Conservation (phyloP, 2,888 invertebrate genomes). For the Heliconius aoede region DNA sequence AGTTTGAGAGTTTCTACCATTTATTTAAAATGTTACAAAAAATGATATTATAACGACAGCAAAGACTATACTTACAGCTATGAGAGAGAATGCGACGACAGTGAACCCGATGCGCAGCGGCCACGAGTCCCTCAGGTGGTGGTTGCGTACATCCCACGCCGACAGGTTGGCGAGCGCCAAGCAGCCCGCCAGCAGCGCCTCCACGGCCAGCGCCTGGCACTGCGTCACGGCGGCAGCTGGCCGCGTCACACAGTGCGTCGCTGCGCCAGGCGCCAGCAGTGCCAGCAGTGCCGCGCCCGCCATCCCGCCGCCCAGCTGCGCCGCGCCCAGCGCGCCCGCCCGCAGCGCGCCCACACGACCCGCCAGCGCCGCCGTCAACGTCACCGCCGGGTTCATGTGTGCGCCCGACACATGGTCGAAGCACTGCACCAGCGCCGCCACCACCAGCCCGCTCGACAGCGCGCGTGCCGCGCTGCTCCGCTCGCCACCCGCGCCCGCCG, state of each 20-base stretch:
- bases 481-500: constrained; percentile 77
- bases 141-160: constrained; percentile 88
- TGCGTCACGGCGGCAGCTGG: constrained; percentile 47
- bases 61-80: background rate
- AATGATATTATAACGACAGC: too few species aligned
- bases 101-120: constrained; percentile 87
- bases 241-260: constrained; percentile 49
- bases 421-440: constrained; percentile 87
- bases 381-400: constrained; percentile 90
- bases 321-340: constrained; percentile 79
- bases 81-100: constrained; percentile 70
- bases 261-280: constrained; percentile 66
- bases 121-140: constrained; percentile 85
- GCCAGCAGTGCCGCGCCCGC: constrained; percentile 73
- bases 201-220: constrained; percentile 79
- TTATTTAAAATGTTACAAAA: too few species aligned
- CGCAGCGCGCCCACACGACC: constrained; percentile 84
- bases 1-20: too few species aligned
- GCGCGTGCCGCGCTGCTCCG: constrained; percentile 80
- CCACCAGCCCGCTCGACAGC: constrained; percentile 86
- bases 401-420: constrained; percentile 90
- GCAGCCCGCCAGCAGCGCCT: constrained; percentile 85
- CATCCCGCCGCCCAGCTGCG: constrained; percentile 66
- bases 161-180: constrained; percentile 87
- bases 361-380: constrained; percentile 84